A percentile compares a stretch with the other conserved stretches of the same genome.
These are phyloP conservation scores for Drosophila seclusa DNA, from an alignment of 2,888 invertebrate genomes.

Conservation along the genomic window DNA sequence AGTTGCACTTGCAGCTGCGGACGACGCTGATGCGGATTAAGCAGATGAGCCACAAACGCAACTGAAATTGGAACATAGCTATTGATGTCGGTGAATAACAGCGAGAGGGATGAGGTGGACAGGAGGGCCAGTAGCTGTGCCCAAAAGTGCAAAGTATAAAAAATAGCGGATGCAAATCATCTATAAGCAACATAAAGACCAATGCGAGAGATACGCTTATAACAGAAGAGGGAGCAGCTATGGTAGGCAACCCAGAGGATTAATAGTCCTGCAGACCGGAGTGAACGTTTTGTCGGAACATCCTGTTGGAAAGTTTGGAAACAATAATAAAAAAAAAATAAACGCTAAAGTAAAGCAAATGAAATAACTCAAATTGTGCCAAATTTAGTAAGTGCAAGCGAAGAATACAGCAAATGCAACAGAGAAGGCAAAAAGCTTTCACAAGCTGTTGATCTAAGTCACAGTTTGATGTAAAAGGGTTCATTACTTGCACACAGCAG, in stretches of 20 bases:
- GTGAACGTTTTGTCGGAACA: neutral
- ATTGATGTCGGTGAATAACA: constrained; percentile 14
- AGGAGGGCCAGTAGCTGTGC: neutral
- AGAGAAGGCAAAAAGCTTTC: neutral
- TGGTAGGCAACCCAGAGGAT: neutral
- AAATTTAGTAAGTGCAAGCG: neutral
- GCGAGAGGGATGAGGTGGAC: neutral
- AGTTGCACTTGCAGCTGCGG: constrained; percentile 13
- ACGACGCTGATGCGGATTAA: constrained; percentile 46
- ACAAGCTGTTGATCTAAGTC: constrained; percentile 17
- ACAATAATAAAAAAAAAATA: neutral
- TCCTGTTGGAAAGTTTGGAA: neutral
- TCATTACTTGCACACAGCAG: neutral
- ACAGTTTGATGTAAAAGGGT: neutral
- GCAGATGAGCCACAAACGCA: constrained; percentile 48
- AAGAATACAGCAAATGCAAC: neutral
- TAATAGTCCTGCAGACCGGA: neutral
- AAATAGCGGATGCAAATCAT: neutral
- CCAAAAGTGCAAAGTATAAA: neutral
- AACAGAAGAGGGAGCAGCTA: neutral
- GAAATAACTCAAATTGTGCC: constrained; percentile 1
- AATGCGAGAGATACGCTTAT: neutral
- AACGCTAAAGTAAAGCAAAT: neutral
- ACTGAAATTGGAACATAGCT: constrained; percentile 37
- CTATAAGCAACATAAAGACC: neutral